A percentile compares a stretch with the other conserved stretches of the same genome.
These are phyloP conservation scores for Thecophora atra DNA, from an alignment of 2,888 invertebrate species.

Conservation along the genomic window DNA sequence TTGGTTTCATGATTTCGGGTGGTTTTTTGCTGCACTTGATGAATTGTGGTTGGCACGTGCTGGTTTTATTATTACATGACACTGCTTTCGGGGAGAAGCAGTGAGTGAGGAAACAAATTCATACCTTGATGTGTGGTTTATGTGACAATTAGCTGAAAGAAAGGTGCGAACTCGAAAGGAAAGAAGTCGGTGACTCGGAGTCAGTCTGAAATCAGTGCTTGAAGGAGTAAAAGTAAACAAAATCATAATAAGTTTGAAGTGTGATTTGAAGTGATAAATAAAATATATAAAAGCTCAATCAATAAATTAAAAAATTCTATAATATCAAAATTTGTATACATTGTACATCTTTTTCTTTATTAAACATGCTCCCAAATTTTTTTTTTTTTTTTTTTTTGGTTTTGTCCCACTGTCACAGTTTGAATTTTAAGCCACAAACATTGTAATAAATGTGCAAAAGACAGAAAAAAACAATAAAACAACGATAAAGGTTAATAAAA, in stretches of 20 bases:
- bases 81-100: not conserved
- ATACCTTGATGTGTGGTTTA: not conserved
- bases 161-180: too few relatives aligned
- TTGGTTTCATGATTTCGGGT: conserved; percentile 16
- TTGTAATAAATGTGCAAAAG: not conserved
- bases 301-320: not conserved
- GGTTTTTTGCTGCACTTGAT: conserved; percentile 11
- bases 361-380: too few relatives aligned
- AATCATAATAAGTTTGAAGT: not conserved
- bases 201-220: not conserved
- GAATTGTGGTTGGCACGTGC: conserved; percentile 22
- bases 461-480: too few relatives aligned
- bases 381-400: too few relatives aligned
- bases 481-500: too few relatives aligned
- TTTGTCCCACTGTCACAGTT: too few relatives aligned
- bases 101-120: too few relatives aligned
- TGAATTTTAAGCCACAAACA: not conserved
- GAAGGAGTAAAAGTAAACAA: not conserved
- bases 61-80: conserved; percentile 22
- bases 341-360: too few relatives aligned
- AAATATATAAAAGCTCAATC: not conserved
- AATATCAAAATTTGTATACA: not conserved
- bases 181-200: not conserved
- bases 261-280: not conserved
- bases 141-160: not conserved